Base-by-base conservation (phyloP, 1,140 invertebrate species). In the Drosophila ercepeae region DNA sequence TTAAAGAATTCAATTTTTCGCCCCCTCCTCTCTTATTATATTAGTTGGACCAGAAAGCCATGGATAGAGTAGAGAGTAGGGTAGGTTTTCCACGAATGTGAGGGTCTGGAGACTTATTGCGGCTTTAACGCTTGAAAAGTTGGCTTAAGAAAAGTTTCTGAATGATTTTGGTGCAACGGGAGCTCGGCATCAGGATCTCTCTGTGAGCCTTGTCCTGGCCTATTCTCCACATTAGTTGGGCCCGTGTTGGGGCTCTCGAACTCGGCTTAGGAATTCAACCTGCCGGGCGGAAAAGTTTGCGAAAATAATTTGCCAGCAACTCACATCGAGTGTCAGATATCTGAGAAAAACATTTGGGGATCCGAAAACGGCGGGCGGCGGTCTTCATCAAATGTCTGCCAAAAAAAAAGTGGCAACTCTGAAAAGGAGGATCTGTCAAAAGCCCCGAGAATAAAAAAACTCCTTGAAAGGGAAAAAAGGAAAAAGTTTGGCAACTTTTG, bases 401-500 rank as follows among this genome's bases (percentile, higher is more conserved):
- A 67, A 54, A 72, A 67, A 54, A 72, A 32, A 48, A 72, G 63
- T 67, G 63, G 63, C 63, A 67, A 67, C 63, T 67, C 63, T 67
- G 60, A 45, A 46, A 25, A 42, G 27, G 21, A 67, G 60, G 39
- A 67, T 67, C 63, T 67, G 63, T 67, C 63, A 67, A 11, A 29
- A 52, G 16, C 14, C 16, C 39, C 3, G 7, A 5, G 4, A 21
- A 32, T 16, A 29, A 41, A 41, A 19, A 0, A 34, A 11, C 9
- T 51, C 45, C 45, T 32, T 29, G 55, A 41, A 29, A 39, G 57
- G 21, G 16, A 32, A 32, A 32, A n/a, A 7, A 16, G 3, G 48
- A 46, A 61, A 81, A 86, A 88, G 88, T 82, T 81, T 88, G 55
- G 18, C 57, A 86, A 86, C 63, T 86, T 86, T 77, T 76, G 36